A percentile compares a stretch with the other conserved stretches of the same genome.
These are phyloP conservation scores for Sorex fumeus DNA, from an alignment of 2,113 vertebrate species.

Conservation along the genomic window DNA sequence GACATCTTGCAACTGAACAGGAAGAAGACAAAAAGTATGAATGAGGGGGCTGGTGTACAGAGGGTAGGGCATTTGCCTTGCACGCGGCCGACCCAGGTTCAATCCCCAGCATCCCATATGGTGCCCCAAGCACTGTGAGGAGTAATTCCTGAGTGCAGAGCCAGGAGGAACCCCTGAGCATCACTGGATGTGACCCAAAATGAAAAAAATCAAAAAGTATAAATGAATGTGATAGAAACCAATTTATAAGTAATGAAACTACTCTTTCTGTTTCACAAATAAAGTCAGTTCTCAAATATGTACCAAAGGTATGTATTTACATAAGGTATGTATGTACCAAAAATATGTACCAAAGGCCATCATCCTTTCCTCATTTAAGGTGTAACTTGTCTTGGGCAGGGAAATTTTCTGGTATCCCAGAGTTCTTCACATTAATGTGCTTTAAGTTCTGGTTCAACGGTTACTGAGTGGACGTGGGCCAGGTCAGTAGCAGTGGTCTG, in stretches of 20 bases:
- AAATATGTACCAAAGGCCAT: constrained; percentile 17
- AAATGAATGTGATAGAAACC: neutral
- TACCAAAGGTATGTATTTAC: no score
- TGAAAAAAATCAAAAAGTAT: neutral
- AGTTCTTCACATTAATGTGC: neutral
- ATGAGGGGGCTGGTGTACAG: neutral
- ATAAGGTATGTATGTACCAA: neutral
- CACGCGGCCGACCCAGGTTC: no score
- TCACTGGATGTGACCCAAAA: no score
- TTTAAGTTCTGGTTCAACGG: neutral
- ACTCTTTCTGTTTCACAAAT: constrained; percentile 33
- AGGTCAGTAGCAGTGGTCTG: neutral
- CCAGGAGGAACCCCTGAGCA: no score
- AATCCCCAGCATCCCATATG: no score
- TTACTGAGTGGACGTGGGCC: neutral
- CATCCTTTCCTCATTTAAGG: neutral
- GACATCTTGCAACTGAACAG: neutral
- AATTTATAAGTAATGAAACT: neutral
- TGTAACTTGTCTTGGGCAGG: constrained; percentile 6
- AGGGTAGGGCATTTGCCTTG: no score
- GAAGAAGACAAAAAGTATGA: neutral
- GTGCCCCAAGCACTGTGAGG: no score
- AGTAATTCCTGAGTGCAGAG: no score
- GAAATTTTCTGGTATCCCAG: neutral
- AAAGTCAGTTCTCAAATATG: constrained; percentile 44